Conservation (phyloP, 2,888 invertebrate genomes). For the Strigamia transsilvanica region DNA sequence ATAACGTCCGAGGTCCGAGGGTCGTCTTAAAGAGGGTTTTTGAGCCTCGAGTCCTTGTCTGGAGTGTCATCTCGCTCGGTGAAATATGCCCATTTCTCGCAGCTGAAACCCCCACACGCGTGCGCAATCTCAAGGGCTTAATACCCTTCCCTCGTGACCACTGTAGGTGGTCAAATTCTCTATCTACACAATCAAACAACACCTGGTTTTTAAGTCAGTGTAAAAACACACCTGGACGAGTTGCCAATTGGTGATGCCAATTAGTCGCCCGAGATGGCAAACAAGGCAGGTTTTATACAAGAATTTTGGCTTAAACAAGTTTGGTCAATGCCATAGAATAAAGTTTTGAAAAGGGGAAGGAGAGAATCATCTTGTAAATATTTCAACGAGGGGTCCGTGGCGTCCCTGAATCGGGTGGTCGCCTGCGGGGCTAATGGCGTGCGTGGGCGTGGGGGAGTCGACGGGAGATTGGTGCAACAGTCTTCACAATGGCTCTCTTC, state of each 20-base stretch:
- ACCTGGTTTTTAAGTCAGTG: not conserved
- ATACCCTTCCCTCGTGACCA: slow-evolving; percentile 29
- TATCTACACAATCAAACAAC: slow-evolving; percentile 20
- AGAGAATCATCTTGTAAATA: slow-evolving; percentile 20
- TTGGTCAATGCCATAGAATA: not conserved
- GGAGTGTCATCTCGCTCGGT: slow-evolving; percentile 27
- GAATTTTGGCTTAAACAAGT: not conserved
- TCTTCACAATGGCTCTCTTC: slow-evolving; percentile 2
- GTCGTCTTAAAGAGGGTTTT: not conserved
- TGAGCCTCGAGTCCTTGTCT: slow-evolving; percentile 20
- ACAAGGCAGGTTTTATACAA: not conserved
- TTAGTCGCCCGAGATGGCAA: not conserved
- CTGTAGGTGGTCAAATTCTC: slow-evolving; percentile 38
- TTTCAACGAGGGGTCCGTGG: slow-evolving; percentile 27
- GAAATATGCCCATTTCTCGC: slow-evolving; percentile 38
- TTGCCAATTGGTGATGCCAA: slow-evolving; percentile 10
- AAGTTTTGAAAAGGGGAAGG: not conserved
- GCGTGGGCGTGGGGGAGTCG: slow-evolving; percentile 38
- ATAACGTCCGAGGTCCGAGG: not conserved
- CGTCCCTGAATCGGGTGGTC: slow-evolving; percentile 5
- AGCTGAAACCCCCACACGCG: slow-evolving; percentile 35
- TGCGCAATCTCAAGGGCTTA: slow-evolving; percentile 27
- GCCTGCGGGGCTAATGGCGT: slow-evolving; percentile 22
- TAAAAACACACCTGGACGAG: slow-evolving; percentile 18
- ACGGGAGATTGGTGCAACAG: slow-evolving; percentile 35